phyloP scores from a whole-genome alignment of 2,113 vertebrate genomes.

The Otus sunia region DNA sequence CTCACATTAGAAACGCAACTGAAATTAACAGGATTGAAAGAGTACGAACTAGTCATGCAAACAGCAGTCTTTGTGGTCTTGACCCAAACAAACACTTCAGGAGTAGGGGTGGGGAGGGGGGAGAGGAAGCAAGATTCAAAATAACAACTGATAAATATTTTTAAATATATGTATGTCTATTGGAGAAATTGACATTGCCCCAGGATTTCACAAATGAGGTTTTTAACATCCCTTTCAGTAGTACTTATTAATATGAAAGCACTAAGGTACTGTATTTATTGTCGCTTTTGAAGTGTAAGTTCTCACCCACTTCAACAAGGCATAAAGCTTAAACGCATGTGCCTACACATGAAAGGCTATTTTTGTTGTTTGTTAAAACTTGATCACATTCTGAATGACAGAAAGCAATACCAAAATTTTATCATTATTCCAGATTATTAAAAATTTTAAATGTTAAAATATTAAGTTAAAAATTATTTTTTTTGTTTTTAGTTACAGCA shows the following conservation, averaged over 20 bases:
- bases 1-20: background rate
- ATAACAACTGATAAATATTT: background rate
- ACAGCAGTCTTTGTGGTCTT: background rate
- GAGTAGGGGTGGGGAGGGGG: too few species aligned
- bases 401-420: background rate
- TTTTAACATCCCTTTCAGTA: background rate
- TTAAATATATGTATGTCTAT: too few species aligned
- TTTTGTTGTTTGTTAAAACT: background rate
- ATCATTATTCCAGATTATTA: background rate
- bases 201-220: background rate
- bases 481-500: background rate
- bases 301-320: background rate
- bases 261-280: background rate
- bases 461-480: background rate
- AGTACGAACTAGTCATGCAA: background rate
- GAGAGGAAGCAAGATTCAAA: background rate
- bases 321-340: background rate
- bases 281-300: background rate
- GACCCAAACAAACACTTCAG: background rate
- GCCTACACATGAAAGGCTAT: background rate
- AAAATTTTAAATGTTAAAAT: background rate
- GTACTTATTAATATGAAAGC: background rate
- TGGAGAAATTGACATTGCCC: background rate
- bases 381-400: background rate
- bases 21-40: background rate